Percentiles rank a stretch among this genome's conserved stretches.
phyloP scores from a whole-genome alignment of 2,113 vertebrate species.

The Lycaon pictus region DNA sequence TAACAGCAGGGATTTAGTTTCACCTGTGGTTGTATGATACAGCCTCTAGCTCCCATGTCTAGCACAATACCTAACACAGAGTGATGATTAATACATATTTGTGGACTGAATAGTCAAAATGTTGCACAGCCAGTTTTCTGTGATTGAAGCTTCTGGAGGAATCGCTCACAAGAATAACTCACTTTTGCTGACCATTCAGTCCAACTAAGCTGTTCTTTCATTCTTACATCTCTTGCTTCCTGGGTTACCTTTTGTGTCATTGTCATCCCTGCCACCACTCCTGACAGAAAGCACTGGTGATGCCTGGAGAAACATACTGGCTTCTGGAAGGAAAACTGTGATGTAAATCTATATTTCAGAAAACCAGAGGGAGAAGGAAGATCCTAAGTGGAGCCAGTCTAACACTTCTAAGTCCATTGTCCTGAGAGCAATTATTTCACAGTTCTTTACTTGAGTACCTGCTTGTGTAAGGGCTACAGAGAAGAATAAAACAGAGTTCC shows the following conservation, averaged over 20 bases:
- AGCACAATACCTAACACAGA: neutral
- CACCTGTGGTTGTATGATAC: neutral
- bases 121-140: neutral
- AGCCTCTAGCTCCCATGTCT: neutral
- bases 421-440: neutral
- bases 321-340: neutral
- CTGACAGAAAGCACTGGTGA: neutral
- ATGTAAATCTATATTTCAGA: slow-evolving; percentile 12
- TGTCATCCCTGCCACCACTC: neutral
- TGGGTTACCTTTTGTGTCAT: neutral
- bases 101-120: slow-evolving; percentile 25
- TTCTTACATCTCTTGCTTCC: neutral
- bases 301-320: neutral
- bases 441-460: neutral
- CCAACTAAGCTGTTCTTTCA: neutral
- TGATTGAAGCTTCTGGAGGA: neutral
- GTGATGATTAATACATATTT: slow-evolving; percentile 5
- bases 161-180: neutral
- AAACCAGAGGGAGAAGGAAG: neutral
- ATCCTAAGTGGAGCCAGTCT: neutral
- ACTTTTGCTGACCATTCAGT: neutral
- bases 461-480: neutral
- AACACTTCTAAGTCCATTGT: neutral
- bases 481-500: neutral
- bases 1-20: neutral